Conservation (phyloP, 2,797 vertebrate genomes). For the Falco naumanni region DNA sequence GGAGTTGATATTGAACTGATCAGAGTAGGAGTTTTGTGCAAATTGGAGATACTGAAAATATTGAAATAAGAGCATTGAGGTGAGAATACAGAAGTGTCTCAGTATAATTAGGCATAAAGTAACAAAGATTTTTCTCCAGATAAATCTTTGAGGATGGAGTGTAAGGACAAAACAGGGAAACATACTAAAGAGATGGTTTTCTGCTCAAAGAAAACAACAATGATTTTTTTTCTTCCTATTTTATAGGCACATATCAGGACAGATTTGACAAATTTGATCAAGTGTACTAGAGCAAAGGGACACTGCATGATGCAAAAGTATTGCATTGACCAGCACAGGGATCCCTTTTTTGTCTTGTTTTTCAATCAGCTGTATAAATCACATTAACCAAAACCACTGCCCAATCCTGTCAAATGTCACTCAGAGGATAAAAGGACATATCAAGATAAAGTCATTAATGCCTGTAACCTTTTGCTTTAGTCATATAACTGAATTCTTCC, state of each 20-base stretch:
- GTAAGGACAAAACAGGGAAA: not conserved
- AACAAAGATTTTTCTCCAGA: not conserved
- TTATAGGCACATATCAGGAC: not conserved
- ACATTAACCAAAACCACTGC: not conserved
- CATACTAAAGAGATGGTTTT: not conserved
- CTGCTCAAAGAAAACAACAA: not conserved
- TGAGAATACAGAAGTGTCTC: not conserved
- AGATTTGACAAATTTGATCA: not conserved
- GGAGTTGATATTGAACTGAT: not conserved
- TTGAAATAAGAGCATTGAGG: not conserved
- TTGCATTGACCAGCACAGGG: not conserved
- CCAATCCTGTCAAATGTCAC: not conserved
- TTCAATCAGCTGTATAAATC: not conserved
- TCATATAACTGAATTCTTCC: not conserved
- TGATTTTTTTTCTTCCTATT: not conserved
- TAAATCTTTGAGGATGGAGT: not conserved
- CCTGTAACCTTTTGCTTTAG: not conserved
- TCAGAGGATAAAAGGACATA: not conserved
- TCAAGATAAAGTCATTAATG: not conserved
- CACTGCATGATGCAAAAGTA: not conserved
- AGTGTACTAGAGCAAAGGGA: not conserved
- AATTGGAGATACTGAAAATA: not conserved
- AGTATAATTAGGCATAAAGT: not conserved
- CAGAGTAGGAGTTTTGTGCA: not conserved
- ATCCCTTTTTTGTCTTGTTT: not conserved